phyloP scores from a whole-genome alignment of 2,113 vertebrate species.

The Thermophis baileyi region DNA sequence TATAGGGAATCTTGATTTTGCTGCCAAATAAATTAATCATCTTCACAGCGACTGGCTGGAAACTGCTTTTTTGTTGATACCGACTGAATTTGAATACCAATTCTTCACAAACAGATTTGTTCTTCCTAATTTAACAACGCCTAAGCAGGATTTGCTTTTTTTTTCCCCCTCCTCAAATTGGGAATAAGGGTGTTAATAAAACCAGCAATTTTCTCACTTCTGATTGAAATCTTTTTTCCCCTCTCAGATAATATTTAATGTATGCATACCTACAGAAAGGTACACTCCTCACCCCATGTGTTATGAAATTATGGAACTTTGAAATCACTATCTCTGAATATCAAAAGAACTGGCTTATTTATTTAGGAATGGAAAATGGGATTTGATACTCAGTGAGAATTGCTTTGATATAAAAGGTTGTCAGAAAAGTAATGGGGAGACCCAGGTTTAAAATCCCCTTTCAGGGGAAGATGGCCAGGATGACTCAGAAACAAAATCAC shows the following conservation, averaged over 20 bases:
- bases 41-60: background rate
- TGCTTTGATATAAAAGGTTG: background rate
- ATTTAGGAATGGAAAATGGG: background rate
- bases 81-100: constrained; percentile 6
- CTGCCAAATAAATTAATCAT: constrained; percentile 16
- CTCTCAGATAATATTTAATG: background rate
- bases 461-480: background rate
- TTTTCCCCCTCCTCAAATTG: background rate
- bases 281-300: background rate
- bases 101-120: background rate
- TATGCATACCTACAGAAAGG: background rate
- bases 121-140: constrained; percentile 4
- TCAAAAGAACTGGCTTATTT: background rate
- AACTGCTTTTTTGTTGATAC: background rate
- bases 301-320: background rate
- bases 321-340: background rate
- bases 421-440: background rate
- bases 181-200: background rate
- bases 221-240: background rate
- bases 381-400: background rate
- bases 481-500: background rate
- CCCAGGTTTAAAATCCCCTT: background rate
- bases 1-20: background rate
- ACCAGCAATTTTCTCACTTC: background rate
- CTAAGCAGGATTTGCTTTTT: background rate